Evolutionary conservation across 2,797 vertebrate genomes (phyloP), one percentile per base, ranked within the genome.

Genomic region (Otolemur crassicaudatus): DNA sequence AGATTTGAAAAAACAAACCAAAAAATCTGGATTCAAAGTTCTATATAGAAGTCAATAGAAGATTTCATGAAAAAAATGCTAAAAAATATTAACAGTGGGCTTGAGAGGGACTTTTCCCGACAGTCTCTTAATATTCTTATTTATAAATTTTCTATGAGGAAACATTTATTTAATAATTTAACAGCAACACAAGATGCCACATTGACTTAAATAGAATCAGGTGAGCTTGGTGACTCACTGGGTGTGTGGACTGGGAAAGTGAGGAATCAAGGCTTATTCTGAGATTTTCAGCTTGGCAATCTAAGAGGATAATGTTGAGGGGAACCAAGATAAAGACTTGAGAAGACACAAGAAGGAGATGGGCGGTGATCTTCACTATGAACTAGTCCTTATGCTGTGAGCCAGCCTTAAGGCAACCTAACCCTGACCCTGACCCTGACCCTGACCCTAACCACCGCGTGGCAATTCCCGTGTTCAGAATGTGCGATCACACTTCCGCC

Each of bases 1-100:
- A 77, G 81, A 80, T 75, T 91, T 85, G 3, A 8, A 34, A 85
- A 81, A 75, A 25, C 12, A 89, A 61, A 29, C 13, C 69, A 14
- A 77, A 90, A 92, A 86, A 40, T 72, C 56, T 43, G 4, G 46
- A 88, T 49, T 92, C 49, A 76, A 93, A 94, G 20, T 22, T 87
- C 16, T 29, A n/a, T 23, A 60, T 2, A 90, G 37, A 73, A 60
- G 40, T 56, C 81, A 60, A 92, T 2, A 70, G 61, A 91, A 85
- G 80, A 70, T 79, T 65, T 95, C 49, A 79, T 49, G 14, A 27
- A 89, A 65, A 65, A 92, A 72, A 49, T 73, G 67, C 11, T 20
- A 67, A n/a, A 84, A 72, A 92, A 61, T 80, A 75, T 56, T 56
- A 82, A 72, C 37, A 72, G 17, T 31, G 16, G 13, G 60, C 49